Evolutionary conservation across 2,113 vertebrate genomes (phyloP), one percentile per base, ranked within the genome.

Genomic region (Lophura nycthemera): DNA sequence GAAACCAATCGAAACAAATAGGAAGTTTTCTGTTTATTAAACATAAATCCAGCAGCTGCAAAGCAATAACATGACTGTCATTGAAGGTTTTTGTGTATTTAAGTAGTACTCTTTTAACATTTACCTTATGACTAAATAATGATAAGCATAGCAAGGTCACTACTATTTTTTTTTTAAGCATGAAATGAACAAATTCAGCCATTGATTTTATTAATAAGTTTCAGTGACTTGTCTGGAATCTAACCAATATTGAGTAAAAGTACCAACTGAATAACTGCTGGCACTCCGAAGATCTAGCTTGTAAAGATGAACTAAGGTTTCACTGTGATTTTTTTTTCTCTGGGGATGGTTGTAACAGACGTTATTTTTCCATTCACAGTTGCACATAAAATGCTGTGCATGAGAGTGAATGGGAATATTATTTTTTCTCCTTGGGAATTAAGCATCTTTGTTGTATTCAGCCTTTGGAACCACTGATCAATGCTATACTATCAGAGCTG

Each of bases 301-400:
- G 30, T 10, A 3, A 11, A 11, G 29, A 8, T 42, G 16, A 8
- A 25, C n/a, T 27, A 52, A n/a, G 38, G 1, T 38, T 71, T 71
- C 59, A 24, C 27, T 29, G 0, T 20, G 65, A 6, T 24, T 32
- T 54, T 60, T 29, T 61, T 54, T 54, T 73, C 29, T 52, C 59
- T 3, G 13, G 6, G 18, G 15, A 11, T 3, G 18, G 18, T 27
- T 67, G 60, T 6, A 4, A 4, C 24, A 66, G 16, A 40, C 18
- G 17, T 11, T 8, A 15, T n/a, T 15, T 43, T 36, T 38, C 4
- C 10, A 1, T 6, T 19, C 7, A 11, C 42, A n/a, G 25, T 42
- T 48, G 0, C 4, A 1, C 19, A 10, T 10, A 15, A 32, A 47
- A 19, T n/a, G 38, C n/a, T 42, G 40, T 34, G 13, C 24, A 8